Base-by-base conservation (phyloP, 2,888 invertebrate genomes). In the Chrysotoxum bicinctum region DNA sequence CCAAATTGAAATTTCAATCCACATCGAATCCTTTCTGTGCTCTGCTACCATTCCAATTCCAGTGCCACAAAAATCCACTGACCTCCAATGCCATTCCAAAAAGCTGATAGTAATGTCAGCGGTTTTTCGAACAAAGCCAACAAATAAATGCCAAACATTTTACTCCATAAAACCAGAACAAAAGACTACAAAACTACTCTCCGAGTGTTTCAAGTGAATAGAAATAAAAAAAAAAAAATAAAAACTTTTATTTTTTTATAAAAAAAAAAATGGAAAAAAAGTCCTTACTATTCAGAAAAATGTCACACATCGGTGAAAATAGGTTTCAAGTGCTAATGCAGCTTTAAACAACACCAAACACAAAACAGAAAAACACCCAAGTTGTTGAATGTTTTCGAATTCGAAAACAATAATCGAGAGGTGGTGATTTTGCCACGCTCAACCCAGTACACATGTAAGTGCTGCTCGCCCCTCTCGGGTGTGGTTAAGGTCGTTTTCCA, bases 71-170 rank as follows among this genome's bases (percentile, higher is more conserved):
- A 77, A 60, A 75, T 75, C 48, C 76, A 73, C 73, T 85, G 81
- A 81, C 85, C 85, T 58, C 85, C 77, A 75, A 37, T 85, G 58
- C 12, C 23, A 69, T 56, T 14, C 19, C 40, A 72, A 70, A 43
- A 70, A 37, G 56, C 75, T 73, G 81, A 76, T 85, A 76, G 85
- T 81, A 85, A 72, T 85, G 85, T 85, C 85, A 85, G 85, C 85
- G 85, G 85, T 85, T 85, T 85, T 69, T 60, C 64, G 73, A 85
- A 85, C 85, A 85, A 85, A 76, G 81, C 81, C 75, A 54, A 73
- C 85, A 81, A 85, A 85, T 81, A 85, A 85, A 85, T 81, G 85
- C 81, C 76, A 85, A 85, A 85, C 85, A 85, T 85, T 85, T 81
- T 81, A 69, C 81, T 81, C 76, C 52, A 76, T 64, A 85, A 72